phyloP scores from a whole-genome alignment of 1,140 invertebrate species.

The Cecropterus lyciades region DNA sequence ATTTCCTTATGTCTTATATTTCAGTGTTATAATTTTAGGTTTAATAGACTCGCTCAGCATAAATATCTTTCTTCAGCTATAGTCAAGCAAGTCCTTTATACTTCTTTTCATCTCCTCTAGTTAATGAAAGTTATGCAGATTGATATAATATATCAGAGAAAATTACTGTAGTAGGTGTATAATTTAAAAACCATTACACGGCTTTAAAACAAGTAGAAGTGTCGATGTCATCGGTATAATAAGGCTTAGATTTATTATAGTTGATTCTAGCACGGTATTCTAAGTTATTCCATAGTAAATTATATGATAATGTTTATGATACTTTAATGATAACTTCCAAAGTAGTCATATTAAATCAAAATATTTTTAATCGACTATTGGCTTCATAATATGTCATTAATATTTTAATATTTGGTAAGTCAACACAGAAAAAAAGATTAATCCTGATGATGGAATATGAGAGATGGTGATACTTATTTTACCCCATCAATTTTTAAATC shows the following conservation, averaged over 20 bases:
- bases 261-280: background rate
- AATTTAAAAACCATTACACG: background rate
- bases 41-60: background rate
- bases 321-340: background rate
- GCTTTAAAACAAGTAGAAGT: background rate
- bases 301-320: background rate
- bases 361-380: no score
- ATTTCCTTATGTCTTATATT: no score
- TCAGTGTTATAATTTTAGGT: no score
- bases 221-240: constrained; percentile 23
- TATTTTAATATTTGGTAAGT: background rate
- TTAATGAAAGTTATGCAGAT: constrained; percentile 22
- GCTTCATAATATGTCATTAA: background rate
- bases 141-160: constrained; percentile 25
- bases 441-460: no score
- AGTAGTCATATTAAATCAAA: background rate
- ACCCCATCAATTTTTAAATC: no score
- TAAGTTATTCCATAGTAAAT: background rate
- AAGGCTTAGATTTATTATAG: constrained; percentile 7
- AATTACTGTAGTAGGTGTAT: constrained; percentile 9
- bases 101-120: constrained; percentile 8
- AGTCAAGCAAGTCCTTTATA: background rate
- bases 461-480: no score
- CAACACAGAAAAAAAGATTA: background rate
- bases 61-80: background rate